Percentiles rank a stretch among this genome's conserved stretches.
Conservation (phyloP, 2,888 invertebrate genomes). For the Phoenoteleia sp. region DNA sequence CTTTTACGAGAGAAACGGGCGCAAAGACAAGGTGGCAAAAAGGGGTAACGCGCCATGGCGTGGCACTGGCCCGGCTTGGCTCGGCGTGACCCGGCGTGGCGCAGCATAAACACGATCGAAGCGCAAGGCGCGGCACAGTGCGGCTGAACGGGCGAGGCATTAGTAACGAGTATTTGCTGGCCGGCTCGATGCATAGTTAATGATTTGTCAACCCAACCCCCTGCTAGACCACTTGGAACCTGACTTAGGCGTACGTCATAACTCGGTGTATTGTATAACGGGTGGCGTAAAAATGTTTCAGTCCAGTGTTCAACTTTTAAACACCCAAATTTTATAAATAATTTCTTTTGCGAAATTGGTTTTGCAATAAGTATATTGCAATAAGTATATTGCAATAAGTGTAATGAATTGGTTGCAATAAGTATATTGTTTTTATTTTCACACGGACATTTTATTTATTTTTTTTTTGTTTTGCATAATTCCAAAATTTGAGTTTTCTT, state of each 20-base stretch:
- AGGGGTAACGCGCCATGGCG: conserved; percentile 34
- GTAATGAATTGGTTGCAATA: too few relatives aligned
- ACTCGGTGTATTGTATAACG: conserved; percentile 79
- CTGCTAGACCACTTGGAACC: conserved; percentile 82
- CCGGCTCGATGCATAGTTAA: conserved; percentile 86
- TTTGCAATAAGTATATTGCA: too few relatives aligned
- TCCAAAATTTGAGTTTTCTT: too few relatives aligned
- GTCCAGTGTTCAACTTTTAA: neutral
- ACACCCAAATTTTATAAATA: too few relatives aligned
- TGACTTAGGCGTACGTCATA: conserved; percentile 85
- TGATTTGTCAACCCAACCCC: conserved; percentile 86
- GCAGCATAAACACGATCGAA: conserved; percentile 59
- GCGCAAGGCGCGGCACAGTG: conserved; percentile 69
- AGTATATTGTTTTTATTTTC: too few relatives aligned
- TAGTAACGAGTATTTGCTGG: conserved; percentile 86
- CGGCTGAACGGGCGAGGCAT: conserved; percentile 80
- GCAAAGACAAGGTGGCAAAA: conserved; percentile 60
- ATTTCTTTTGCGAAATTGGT: too few relatives aligned
- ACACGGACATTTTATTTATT: too few relatives aligned
- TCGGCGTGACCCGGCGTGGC: conserved; percentile 27
- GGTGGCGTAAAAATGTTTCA: conserved; percentile 72
- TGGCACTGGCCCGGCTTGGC: conserved; percentile 36
- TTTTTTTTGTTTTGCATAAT: too few relatives aligned
- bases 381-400: too few relatives aligned
- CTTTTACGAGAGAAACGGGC: conserved; percentile 41